Percentiles rank a stretch among this genome's conserved stretches.
Conservation (phyloP, 1,140 invertebrate species). For the Pissodes strobi region DNA sequence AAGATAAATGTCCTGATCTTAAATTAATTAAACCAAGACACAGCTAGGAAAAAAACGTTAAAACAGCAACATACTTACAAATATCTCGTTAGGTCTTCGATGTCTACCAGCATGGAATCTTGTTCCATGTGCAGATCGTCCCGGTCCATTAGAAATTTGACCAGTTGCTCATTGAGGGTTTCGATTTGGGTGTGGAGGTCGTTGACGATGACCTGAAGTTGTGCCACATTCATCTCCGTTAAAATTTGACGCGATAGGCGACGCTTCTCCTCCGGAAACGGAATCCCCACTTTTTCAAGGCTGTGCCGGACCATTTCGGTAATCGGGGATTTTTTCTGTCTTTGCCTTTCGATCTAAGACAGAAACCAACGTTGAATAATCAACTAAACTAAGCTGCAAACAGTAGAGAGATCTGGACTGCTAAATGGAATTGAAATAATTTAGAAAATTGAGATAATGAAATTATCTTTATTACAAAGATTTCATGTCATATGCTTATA, state of each 20-base stretch:
- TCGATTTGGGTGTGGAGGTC: slow-evolving; percentile 93
- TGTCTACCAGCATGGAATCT: slow-evolving; percentile 95
- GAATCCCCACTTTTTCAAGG: slow-evolving; percentile 81
- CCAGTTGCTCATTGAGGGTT: slow-evolving; percentile 85
- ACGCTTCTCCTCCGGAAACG: slow-evolving; percentile 78
- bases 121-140: slow-evolving; percentile 97
- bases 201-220: slow-evolving; percentile 93
- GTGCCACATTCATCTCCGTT: slow-evolving; percentile 92
- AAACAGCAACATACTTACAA: too few species aligned
- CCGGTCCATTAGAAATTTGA: slow-evolving; percentile 82
- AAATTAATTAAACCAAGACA: too few species aligned
- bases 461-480: too few species aligned
- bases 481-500: too few species aligned
- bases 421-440: too few species aligned
- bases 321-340: slow-evolving; percentile 79
- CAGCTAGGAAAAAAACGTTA: too few species aligned
- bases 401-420: too few species aligned
- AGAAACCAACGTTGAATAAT: too few species aligned
- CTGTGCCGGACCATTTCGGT: slow-evolving; percentile 80
- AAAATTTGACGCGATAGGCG: slow-evolving; percentile 81
- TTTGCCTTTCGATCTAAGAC: slow-evolving; percentile 77
- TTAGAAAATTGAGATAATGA: too few species aligned
- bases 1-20: too few species aligned
- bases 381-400: too few species aligned
- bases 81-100: slow-evolving; percentile 95